phyloP scores from a whole-genome alignment of 2,797 vertebrate genomes.

The Cossypha niveicapilla region DNA sequence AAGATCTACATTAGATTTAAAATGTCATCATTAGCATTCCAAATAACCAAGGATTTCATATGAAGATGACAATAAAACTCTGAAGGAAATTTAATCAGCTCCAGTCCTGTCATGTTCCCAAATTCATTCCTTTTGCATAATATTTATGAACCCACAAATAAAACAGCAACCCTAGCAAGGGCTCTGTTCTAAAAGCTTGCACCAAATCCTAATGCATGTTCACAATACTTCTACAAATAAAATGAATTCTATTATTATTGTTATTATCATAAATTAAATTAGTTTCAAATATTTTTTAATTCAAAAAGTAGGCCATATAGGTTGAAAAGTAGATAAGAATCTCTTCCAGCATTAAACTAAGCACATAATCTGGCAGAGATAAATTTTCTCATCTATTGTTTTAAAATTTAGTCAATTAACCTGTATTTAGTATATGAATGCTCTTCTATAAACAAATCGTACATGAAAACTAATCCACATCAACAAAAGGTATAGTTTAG shows the following conservation, averaged over 20 bases:
- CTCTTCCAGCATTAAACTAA: not conserved
- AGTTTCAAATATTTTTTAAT: not conserved
- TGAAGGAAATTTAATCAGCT: constrained; percentile 1
- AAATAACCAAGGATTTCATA: not conserved
- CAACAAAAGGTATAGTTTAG: not conserved
- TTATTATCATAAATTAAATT: not conserved
- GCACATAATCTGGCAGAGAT: not conserved
- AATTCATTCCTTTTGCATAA: not conserved
- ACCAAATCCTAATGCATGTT: not conserved
- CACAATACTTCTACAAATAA: not conserved
- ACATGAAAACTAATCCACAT: not conserved
- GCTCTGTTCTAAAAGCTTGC: not conserved
- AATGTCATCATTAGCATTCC: not conserved
- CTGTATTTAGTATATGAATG: not conserved
- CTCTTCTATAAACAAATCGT: not conserved
- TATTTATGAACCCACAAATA: not conserved
- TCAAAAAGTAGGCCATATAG: not conserved
- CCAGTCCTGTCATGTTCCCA: not conserved
- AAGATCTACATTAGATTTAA: not conserved
- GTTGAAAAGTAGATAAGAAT: not conserved
- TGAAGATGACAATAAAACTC: not conserved
- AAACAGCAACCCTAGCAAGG: not conserved
- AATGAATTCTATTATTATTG: not conserved
- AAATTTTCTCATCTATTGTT: not conserved
- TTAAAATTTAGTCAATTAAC: not conserved